A percentile compares a stretch with the other conserved stretches of the same genome.
phyloP scores from a whole-genome alignment of 2,797 vertebrate species.

The Scleropages formosus region DNA sequence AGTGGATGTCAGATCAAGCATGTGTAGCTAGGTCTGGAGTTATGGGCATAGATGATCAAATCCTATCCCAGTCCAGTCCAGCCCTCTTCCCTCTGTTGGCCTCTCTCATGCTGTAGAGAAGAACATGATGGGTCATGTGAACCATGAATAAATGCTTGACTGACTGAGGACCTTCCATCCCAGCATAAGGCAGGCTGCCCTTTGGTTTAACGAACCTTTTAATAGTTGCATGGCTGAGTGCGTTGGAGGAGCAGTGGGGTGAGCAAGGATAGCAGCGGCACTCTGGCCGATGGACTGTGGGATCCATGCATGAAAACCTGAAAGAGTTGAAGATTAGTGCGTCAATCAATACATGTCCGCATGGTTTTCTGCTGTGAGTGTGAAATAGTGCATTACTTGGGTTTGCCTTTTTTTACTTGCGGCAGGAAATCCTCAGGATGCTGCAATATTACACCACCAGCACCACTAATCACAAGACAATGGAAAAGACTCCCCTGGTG shows the following conservation, averaged over 20 bases:
- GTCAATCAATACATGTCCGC: background rate
- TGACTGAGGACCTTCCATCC: background rate
- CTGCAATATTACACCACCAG: background rate
- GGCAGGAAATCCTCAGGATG: background rate
- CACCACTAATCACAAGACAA: conserved; percentile 6
- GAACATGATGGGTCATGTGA: too few species aligned
- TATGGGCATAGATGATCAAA: too few species aligned
- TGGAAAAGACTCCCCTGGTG: background rate
- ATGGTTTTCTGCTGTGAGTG: too few species aligned
- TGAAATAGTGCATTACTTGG: background rate
- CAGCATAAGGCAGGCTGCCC: conserved; percentile 22
- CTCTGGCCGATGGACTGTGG: too few species aligned
- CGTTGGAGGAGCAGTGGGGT: background rate
- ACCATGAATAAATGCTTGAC: background rate
- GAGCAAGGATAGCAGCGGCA: too few species aligned
- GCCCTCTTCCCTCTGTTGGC: too few species aligned
- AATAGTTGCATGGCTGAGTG: conserved; percentile 28
- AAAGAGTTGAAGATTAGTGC: too few species aligned
- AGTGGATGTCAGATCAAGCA: too few species aligned
- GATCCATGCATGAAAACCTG: too few species aligned
- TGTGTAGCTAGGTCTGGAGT: too few species aligned
- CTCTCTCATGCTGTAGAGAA: too few species aligned
- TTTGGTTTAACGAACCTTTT: conserved; percentile 32
- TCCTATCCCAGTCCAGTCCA: too few species aligned
- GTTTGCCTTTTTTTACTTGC: background rate